Evolutionary conservation across 2,888 invertebrate species (phyloP), one percentile per base, ranked within the genome.

Genomic region (Frankliniella intonsa): DNA sequence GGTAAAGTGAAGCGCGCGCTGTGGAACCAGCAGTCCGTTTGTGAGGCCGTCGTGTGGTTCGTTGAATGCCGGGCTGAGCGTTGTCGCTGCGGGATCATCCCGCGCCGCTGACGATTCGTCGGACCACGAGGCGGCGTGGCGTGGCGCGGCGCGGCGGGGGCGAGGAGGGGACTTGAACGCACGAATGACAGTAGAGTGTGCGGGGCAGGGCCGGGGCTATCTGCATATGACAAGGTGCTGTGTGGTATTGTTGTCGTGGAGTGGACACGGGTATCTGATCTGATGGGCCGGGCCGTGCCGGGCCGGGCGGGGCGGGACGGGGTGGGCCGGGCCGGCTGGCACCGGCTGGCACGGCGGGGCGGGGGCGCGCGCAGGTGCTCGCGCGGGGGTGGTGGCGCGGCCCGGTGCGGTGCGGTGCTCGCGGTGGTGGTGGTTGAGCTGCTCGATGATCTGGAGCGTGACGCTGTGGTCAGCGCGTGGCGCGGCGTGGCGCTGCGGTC

Each of bases 381-480:
- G 55, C 55, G 55, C 55, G 12, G 55, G 14, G 12, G 55, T 17
- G 55, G 62, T 10, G 14, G 62, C 62, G 62, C n/a, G 19, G 7
- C 19, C 14, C 14, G 62, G 62, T n/a, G 14, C 62, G 14, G 55
- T 38, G 55, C 17, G 55, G 55, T 17, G 55, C 11, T 69, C n/a
- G 22, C 8, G 22, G 69, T n/a, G 69, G 22, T 22, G 22, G 69
- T 25, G 69, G 69, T 38, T 19, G 14, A 12, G 14, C 55, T 25
- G 25, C 69, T 25, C 69, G 25, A 76, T 76, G 22, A 76, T 25
- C 11, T 22, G 69, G 69, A 76, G 69, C 69, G 69, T 76, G 69
- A 25, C 69, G 69, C 2, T 38, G 38, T 38, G 38, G 38, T 38
- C 38, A 38, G 38, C 38, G 38, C 38, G 38, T 38, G 38, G 38